A percentile compares a stretch with the other conserved stretches of the same genome.
These are phyloP conservation scores for Aphelocoma californica DNA, from an alignment of 2,797 vertebrate genomes.

Conservation along the genomic window DNA sequence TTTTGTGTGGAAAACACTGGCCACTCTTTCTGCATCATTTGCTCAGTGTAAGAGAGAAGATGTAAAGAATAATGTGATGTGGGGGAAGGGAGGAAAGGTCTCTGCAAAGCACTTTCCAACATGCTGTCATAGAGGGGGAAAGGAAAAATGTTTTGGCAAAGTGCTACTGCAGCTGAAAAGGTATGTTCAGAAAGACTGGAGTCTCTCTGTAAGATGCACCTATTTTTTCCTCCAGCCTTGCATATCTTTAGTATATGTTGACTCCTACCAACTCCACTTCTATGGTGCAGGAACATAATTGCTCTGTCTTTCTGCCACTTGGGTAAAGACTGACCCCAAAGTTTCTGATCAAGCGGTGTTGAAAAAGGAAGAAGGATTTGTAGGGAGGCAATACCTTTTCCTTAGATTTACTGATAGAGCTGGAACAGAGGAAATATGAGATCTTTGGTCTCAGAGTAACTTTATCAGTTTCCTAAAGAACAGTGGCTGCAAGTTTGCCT, in stretches of 20 bases:
- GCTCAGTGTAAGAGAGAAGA: constrained; percentile 20
- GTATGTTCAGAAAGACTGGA: background rate
- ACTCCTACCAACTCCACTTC: background rate
- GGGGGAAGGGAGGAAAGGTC: constrained; percentile 5
- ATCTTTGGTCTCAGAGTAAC: background rate
- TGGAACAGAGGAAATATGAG: background rate
- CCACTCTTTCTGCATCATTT: constrained; percentile 6
- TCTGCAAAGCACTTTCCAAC: background rate
- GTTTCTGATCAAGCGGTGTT: background rate
- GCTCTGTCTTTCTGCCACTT: background rate
- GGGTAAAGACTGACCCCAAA: background rate
- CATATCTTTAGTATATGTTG: background rate
- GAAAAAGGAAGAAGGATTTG: background rate
- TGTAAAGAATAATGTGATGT: background rate
- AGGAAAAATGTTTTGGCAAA: background rate
- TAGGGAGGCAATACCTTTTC: background rate
- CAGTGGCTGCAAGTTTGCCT: background rate
- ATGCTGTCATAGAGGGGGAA: background rate
- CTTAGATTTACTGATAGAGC: background rate
- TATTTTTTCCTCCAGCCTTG: background rate
- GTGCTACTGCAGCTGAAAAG: background rate
- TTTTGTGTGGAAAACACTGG: constrained; percentile 24
- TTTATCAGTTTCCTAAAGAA: background rate
- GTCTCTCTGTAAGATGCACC: background rate
- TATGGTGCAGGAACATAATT: background rate